Base-by-base conservation (phyloP, 2,797 vertebrate genomes). In the Onychomys torridus region DNA sequence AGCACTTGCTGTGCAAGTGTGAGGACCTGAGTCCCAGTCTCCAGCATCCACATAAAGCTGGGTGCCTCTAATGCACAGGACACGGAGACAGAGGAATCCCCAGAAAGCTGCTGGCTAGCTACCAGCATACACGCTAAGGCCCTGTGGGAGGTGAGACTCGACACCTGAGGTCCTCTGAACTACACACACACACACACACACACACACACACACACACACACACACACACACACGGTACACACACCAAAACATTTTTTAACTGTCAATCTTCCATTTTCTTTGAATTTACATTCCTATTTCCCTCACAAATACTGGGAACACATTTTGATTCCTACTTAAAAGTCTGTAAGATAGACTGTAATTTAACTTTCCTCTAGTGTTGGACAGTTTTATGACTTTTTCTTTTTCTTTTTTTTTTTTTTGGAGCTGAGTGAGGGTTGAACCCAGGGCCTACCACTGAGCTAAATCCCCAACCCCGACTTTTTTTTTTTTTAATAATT, bases 401-500 rank as follows among this genome's bases (percentile, higher is more conserved):
- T 55, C 75, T 43, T 52, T 75, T 71, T n/a, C 79, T 95, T 52
- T 6, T 55, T 75, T 43, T 52, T 75, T 71, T n/a, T n/a, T n/a
- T n/a, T n/a, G n/a, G n/a, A n/a, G n/a, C n/a, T n/a, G n/a, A n/a
- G n/a, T n/a, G n/a, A n/a, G n/a, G n/a, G n/a, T n/a, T n/a, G n/a
- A n/a, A n/a, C n/a, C n/a, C n/a, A n/a, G n/a, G n/a, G n/a, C n/a
- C n/a, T n/a, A n/a, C n/a, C n/a, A n/a, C n/a, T n/a, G n/a, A n/a
- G n/a, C n/a, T n/a, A n/a, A n/a, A n/a, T n/a, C n/a, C n/a, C n/a
- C n/a, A n/a, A n/a, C n/a, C n/a, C n/a, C n/a, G n/a, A n/a, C n/a
- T n/a, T n/a, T n/a, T n/a, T n/a, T n/a, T 76, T 73, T 92, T 75
- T 55, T 46, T 46, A 85, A 49, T 81, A 95, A 78, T 73, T 61